Evolutionary conservation across 2,888 invertebrate species (phyloP), one percentile per base, ranked within the genome.

Genomic region (Sturmia bella): DNA sequence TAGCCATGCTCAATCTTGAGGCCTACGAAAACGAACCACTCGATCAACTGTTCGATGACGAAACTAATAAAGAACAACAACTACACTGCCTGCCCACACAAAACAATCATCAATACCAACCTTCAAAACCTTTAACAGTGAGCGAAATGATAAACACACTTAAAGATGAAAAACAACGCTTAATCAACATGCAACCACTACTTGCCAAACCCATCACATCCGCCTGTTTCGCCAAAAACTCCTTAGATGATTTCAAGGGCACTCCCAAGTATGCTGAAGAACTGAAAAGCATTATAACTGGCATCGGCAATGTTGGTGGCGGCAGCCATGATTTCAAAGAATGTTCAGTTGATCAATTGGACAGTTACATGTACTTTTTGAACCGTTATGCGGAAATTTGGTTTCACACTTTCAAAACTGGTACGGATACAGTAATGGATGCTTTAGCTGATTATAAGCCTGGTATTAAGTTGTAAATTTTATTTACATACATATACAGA

Each of bases 301-400:
- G 86, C 37, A 90, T 90, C 43, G 86, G 88, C 1, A 85, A 85
- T 13, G 85, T 89, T 9, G 88, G 86, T 2, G 84, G 84, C 12
- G 85, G 79, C n/a, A 83, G 27, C 27, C 27, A 76, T 1, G 88
- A 88, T n/a, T 89, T 89, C 54, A 84, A 85, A 0, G 63, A 85
- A 7, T 89, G 88, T 50, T 84, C 86, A 9, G 72, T 85, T 54
- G 85, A 87, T 11, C 87, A 90, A 69, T 84, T 90, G 48, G 88
- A 90, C 78, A 87, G 85, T 59, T 90, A 88, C 21, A 85, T 89
- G 85, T 87, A 86, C 48, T 88, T 87, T 43, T 80, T 90, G 5
- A 85, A 86, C 6, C 86, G 87, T 15, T 89, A 90, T 76, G 88
- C 89, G 13, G 88, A 89, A 73, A 83, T 86, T 2, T 89, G 89